phyloP scores from a whole-genome alignment of 2,888 invertebrate genomes.

The Drosophila cognata region DNA sequence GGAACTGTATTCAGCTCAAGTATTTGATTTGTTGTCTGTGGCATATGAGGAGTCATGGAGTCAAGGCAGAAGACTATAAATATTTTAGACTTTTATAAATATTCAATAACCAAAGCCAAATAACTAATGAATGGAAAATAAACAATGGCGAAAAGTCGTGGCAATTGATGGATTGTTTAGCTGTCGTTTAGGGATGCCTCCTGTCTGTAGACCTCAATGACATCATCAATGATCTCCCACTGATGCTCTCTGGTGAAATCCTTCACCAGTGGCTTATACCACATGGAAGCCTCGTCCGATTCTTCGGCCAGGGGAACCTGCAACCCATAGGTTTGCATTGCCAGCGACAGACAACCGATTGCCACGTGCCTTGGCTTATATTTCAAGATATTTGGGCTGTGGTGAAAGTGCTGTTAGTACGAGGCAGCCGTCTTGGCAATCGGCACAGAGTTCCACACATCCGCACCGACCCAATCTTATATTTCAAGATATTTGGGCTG shows the following conservation, averaged over 20 bases:
- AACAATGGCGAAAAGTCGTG: no score
- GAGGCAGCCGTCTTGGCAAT: slow-evolving; percentile 92
- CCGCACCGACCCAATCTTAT: slow-evolving; percentile 90
- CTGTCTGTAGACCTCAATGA: slow-evolving; percentile 92
- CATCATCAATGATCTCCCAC: slow-evolving; percentile 95
- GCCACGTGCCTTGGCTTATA: slow-evolving; percentile 94
- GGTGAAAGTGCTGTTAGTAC: slow-evolving; percentile 93
- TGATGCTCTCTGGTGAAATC: slow-evolving; percentile 92
- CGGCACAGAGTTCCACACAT: slow-evolving; percentile 91
- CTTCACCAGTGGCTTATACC: slow-evolving; percentile 95
- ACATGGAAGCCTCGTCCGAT: slow-evolving; percentile 90
- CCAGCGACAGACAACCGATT: slow-evolving; percentile 93
- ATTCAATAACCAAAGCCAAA: no score
- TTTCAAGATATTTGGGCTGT: slow-evolving; percentile 91
- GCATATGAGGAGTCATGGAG: not conserved
- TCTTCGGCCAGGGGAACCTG: slow-evolving; percentile 93
- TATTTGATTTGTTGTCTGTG: not conserved
- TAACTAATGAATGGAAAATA: no score
- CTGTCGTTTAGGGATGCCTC: slow-evolving; percentile 87
- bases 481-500: slow-evolving; percentile 91
- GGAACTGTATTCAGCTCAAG: not conserved
- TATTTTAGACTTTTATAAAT: not conserved
- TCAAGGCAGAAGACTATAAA: not conserved
- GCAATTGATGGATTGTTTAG: not conserved
- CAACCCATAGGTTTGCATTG: slow-evolving; percentile 93